phyloP scores from a whole-genome alignment of 2,888 invertebrate species.

The Dasysyrphus albostriatus region DNA sequence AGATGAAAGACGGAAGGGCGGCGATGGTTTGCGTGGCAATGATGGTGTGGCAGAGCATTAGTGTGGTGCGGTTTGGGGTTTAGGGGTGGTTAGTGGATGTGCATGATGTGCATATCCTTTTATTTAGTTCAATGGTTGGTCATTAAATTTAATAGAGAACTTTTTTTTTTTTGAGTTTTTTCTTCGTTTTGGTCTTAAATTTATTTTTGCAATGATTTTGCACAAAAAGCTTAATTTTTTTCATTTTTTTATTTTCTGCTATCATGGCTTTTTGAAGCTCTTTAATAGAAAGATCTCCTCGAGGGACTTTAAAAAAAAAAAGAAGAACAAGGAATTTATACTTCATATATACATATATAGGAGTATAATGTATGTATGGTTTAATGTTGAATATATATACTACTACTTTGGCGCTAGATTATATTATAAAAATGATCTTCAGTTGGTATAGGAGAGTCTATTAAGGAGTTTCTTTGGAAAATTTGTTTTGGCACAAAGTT shows the following conservation, averaged over 20 bases:
- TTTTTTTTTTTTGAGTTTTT: slow-evolving; percentile 28
- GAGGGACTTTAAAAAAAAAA: slow-evolving; percentile 47
- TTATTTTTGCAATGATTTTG: slow-evolving; percentile 71
- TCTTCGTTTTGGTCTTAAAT: slow-evolving; percentile 30
- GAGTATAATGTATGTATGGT: neutral
- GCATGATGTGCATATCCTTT: slow-evolving; percentile 75
- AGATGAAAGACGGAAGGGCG: neutral
- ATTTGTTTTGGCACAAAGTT: slow-evolving; percentile 33
- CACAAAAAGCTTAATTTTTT: slow-evolving; percentile 25
- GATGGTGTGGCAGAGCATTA: slow-evolving; percentile 40
- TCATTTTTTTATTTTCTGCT: slow-evolving; percentile 11
- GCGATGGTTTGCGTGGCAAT: slow-evolving; percentile 43
- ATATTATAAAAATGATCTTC: slow-evolving; percentile 27
- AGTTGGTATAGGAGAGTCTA: slow-evolving; percentile 12
- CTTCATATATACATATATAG: neutral
- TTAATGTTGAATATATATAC: neutral
- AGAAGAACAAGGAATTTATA: slow-evolving; percentile 4
- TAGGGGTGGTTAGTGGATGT: slow-evolving; percentile 50
- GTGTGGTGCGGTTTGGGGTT: slow-evolving; percentile 20
- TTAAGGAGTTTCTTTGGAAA: slow-evolving; percentile 15
- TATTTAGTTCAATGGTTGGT: slow-evolving; percentile 76
- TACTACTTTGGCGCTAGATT: slow-evolving; percentile 11
- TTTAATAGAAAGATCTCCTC: slow-evolving; percentile 57
- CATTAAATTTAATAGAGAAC: slow-evolving; percentile 73
- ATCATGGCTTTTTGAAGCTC: slow-evolving; percentile 23